These are phyloP conservation scores for Botia almorhae DNA, from an alignment of 2,797 vertebrate genomes.

Conservation along the genomic window DNA sequence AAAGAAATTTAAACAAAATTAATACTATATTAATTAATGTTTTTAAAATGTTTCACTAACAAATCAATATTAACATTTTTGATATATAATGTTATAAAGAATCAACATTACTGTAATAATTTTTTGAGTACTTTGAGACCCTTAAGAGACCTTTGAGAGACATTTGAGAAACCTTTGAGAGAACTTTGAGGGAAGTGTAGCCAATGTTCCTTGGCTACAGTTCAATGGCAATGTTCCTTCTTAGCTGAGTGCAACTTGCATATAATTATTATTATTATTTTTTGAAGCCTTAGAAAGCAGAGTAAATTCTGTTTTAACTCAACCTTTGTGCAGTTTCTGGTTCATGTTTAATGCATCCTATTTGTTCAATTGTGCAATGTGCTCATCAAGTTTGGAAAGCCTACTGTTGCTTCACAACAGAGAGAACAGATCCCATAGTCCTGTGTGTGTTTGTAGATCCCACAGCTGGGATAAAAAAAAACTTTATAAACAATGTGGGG, in stretches of 20 bases:
- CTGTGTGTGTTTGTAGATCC: neutral
- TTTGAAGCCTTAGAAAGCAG: neutral
- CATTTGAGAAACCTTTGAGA: too few species aligned
- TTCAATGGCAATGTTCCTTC: too few species aligned
- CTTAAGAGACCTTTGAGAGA: too few species aligned
- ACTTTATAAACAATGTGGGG: neutral
- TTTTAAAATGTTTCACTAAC: too few species aligned
- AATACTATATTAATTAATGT: too few species aligned
- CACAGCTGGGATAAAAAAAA: constrained; percentile 1
- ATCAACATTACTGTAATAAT: too few species aligned
- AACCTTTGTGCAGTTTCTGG: constrained; percentile 2
- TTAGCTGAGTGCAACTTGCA: neutral
- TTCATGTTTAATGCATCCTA: neutral
- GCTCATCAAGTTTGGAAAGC: neutral
- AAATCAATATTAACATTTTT: too few species aligned
- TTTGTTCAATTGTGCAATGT: neutral
- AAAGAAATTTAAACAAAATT: too few species aligned
- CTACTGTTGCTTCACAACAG: neutral
- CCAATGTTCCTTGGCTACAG: too few species aligned
- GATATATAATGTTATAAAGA: too few species aligned
- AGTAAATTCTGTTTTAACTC: neutral
- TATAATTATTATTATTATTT: neutral
- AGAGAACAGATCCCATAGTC: neutral
- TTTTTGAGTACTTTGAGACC: too few species aligned
- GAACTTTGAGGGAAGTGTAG: too few species aligned